These are phyloP conservation scores for Agrilus cyanescens DNA, from an alignment of 2,888 invertebrate genomes.

Conservation along the genomic window DNA sequence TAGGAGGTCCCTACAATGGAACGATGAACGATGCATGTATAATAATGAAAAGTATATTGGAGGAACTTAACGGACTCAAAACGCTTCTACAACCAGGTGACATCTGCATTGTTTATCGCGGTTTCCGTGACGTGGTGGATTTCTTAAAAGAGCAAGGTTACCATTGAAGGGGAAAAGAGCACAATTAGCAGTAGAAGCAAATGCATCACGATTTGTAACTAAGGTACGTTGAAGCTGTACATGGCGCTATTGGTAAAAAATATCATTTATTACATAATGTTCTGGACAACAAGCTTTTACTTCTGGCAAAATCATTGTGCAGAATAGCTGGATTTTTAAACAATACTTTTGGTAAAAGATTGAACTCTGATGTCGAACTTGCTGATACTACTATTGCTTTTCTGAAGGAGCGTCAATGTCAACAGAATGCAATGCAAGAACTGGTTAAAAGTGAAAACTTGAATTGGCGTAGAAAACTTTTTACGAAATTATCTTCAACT, in stretches of 20 bases:
- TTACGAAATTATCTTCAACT: no score
- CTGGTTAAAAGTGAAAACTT: no score
- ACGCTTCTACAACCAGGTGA: conserved; percentile 14
- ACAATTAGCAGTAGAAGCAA: conserved; percentile 13
- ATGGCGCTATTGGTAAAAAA: conserved; percentile 17
- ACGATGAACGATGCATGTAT: conserved; percentile 14
- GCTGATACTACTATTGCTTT: background rate
- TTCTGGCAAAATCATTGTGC: background rate
- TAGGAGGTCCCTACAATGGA: conserved; percentile 11
- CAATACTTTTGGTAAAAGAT: conserved; percentile 2
- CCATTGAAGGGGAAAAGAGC: conserved; percentile 15
- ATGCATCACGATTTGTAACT: conserved; percentile 12
- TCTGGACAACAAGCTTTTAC: no score
- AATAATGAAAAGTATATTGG: background rate
- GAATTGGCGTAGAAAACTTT: no score
- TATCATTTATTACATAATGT: conserved; percentile 15
- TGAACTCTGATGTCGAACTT: conserved; percentile 2
- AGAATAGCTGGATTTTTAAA: conserved; percentile 3
- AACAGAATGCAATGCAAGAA: conserved; percentile 3
- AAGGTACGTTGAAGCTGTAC: conserved; percentile 17
- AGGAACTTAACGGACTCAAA: conserved; percentile 1
- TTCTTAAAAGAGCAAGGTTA: conserved; percentile 11
- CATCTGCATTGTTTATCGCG: conserved; percentile 16
- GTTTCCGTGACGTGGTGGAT: conserved; percentile 6
- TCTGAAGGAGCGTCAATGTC: background rate